Evolutionary conservation across 2,797 vertebrate species (phyloP).

Genomic region (Amblyraja radiata): DNA sequence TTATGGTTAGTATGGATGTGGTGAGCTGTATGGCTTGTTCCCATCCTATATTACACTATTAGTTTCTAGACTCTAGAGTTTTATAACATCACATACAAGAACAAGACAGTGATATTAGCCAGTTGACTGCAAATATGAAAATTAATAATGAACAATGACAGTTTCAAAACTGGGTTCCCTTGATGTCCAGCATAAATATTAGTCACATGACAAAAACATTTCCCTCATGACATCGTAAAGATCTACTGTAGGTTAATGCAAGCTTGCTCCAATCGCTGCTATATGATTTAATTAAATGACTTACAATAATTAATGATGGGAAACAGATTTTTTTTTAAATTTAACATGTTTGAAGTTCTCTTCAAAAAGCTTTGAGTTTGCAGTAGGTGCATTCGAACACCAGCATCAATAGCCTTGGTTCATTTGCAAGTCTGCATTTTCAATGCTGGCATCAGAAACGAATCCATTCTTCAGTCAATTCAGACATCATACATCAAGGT

Average conservation of each 20-base stretch:
- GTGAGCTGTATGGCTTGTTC: too few relatives aligned
- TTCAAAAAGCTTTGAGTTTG: neutral
- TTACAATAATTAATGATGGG: neutral
- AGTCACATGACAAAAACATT: neutral
- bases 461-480: neutral
- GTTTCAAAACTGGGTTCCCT: neutral
- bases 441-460: neutral
- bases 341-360: neutral
- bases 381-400: neutral
- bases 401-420: neutral
- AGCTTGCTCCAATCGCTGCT: neutral
- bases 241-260: neutral
- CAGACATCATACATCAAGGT: neutral
- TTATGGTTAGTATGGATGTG: neutral
- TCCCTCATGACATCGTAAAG: neutral
- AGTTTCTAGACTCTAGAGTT: neutral
- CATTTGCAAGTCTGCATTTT: neutral
- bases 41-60: too few relatives aligned
- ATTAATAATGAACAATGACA: neutral
- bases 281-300: neutral
- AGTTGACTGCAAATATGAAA: neutral
- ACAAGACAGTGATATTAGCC: neutral
- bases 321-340: neutral
- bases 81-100: neutral
- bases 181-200: neutral